Evolutionary conservation across 1,140 invertebrate species (phyloP), one percentile per base, ranked within the genome.

Genomic region (Stratiolaelaps scimitus): DNA sequence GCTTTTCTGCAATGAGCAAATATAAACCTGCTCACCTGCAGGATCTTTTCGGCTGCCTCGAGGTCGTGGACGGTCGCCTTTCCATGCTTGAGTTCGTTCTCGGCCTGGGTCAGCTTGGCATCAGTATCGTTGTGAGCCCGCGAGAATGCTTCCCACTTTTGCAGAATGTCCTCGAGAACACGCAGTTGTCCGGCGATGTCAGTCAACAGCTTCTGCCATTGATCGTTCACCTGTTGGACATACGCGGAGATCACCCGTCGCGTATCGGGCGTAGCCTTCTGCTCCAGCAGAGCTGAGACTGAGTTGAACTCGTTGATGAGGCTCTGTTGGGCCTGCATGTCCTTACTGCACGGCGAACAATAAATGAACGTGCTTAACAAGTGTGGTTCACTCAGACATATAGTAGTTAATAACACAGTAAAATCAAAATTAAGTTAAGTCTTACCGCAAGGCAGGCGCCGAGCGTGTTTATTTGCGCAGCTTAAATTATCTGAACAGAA

Each of bases 151-250:
- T 88, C 83, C 85, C 88, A 90, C 69, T 84, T 82, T 67, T 82
- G 80, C 1, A 85, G 84, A 65, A 87, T 74, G 48, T 81, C 78
- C 46, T 82, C 80, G 2, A 87, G 74, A 43, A 80, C 77, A 66
- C 84, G 79, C 65, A 81, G 76, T 65, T 84, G 78, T 65, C 77
- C 79, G 68, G 85, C 85, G 72, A 89, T 76, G 72, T 82, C 78
- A 6, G 80, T 80, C 26, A 89, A 80, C 1, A 88, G 75, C 15
- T 84, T 78, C 65, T 81, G 81, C 89, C 89, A 93, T 70, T 84
- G 80, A 29, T 83, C 78, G 64, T 82, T 84, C 15, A 88, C 80
- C 43, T 81, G 77, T 0, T 75, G 72, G 43, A 84, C 76, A 67
- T 87, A 80, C 29, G 76, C 70, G 56, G 83, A 78, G 66, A 89